A percentile compares a stretch with the other conserved stretches of the same genome.
These are phyloP conservation scores for Ammodytes marinus DNA, from an alignment of 2,113 vertebrate genomes.

Conservation along the genomic window DNA sequence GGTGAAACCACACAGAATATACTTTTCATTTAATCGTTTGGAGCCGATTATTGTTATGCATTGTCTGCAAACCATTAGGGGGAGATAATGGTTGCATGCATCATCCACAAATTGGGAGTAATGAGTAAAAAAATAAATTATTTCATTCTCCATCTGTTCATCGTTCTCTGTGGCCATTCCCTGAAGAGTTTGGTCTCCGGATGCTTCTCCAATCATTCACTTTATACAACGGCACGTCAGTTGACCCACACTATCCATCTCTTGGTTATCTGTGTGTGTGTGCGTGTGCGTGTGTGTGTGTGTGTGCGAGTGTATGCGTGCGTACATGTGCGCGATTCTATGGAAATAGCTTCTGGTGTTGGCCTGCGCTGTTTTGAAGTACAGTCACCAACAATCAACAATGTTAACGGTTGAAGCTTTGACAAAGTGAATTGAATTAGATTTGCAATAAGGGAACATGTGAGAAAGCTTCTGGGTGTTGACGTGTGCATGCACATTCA, in stretches of 20 bases:
- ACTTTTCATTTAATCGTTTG: slow-evolving; percentile 43
- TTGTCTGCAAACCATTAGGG: slow-evolving; percentile 42
- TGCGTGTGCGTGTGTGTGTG: not conserved
- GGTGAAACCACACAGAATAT: slow-evolving; percentile 15
- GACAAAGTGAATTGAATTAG: not conserved
- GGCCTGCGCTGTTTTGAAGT: no score
- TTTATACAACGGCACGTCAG: slow-evolving; percentile 18
- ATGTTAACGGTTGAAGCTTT: not conserved
- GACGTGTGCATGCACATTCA: not conserved
- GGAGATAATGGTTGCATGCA: slow-evolving; percentile 39
- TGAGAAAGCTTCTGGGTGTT: not conserved
- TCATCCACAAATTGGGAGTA: slow-evolving; percentile 55
- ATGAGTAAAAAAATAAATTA: slow-evolving; percentile 28
- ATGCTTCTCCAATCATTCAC: slow-evolving; percentile 11
- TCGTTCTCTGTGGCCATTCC: slow-evolving; percentile 31
- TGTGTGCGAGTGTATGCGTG: not conserved
- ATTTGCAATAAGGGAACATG: not conserved
- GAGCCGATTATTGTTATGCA: slow-evolving; percentile 47
- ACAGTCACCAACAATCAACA: not conserved
- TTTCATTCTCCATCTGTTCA: slow-evolving; percentile 62
- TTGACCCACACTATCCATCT: slow-evolving; percentile 25
- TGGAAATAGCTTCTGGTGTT: no score
- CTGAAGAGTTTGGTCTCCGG: slow-evolving; percentile 20
- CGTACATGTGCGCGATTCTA: no score
- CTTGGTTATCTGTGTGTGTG: slow-evolving; percentile 7